Conservation (phyloP, 2,797 vertebrate species). For the Eidolon dupreanum region DNA sequence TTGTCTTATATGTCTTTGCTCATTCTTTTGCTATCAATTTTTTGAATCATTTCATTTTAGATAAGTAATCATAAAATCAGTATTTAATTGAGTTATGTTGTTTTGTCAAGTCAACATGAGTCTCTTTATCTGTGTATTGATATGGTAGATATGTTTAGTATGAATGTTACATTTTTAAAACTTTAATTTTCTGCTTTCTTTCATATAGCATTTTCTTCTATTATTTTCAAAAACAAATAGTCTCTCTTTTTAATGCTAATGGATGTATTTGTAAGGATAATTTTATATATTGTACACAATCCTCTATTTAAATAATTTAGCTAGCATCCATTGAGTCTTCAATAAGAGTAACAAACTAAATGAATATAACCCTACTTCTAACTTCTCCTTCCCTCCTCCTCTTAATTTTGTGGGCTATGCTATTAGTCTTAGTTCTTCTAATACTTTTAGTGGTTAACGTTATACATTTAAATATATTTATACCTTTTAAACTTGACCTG, state of each 20-base stretch:
- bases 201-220: neutral
- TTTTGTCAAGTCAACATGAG: neutral
- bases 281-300: neutral
- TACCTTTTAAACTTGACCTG: neutral
- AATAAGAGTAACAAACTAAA: neutral
- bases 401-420: neutral
- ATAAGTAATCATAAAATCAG: neutral
- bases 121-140: neutral
- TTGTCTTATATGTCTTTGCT: neutral
- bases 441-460: neutral
- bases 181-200: neutral
- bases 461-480: neutral
- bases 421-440: neutral
- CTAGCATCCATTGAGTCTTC: neutral
- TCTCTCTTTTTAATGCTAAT: constrained; percentile 12
- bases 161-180: neutral
- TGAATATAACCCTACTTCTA: neutral
- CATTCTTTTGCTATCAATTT: neutral
- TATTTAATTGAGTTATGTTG: neutral
- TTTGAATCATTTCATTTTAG: neutral
- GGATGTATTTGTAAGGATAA: neutral
- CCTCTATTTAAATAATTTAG: neutral
- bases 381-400: neutral
- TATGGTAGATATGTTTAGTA: neutral
- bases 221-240: neutral